Base-by-base conservation (phyloP, 2,113 vertebrate species). In the Eretmochelys imbricata region DNA sequence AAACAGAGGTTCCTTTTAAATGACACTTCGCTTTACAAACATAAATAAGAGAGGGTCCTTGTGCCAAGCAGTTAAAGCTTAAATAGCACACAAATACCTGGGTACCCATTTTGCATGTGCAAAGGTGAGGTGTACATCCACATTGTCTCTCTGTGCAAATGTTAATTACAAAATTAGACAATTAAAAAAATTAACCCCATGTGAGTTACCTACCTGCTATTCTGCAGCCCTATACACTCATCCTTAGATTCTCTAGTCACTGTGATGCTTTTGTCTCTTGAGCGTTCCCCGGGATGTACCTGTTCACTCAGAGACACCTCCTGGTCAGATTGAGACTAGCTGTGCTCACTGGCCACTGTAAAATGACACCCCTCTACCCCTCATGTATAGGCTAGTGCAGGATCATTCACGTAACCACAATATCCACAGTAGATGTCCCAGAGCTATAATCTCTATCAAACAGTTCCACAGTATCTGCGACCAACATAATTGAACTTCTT, bases 281-380 rank as follows among this genome's bases (percentile, higher is more conserved):
- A 38, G n/a, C 9, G 4, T 10, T 38, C 35, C 35, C 8, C 35
- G 3, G 17, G 19, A 22, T 69, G 65, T 17, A 19, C 35, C 65
- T 69, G 35, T 17, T 69, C 35, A 69, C 8, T 48, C 24, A 2
- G 7, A 24, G 38, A 51, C n/a, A 20, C 13, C 14, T 46, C 20
- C 7, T 0, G 3, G 65, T 82, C 72, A 46, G 10, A 27, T 1
- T 0, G 82, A 20, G 46, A 1, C 69, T 2, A 1, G 1, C 4
- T 29, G 3, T 27, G 22, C 6, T 1, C 14, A 6, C 2, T 31
- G 1, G 2, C 20, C 7, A 0, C 4, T 12, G 1, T 10, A 55
- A 51, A 24, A 46, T 9, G 0, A 20, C 31, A 8, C 10, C 76
- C 25, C 42, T 46, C 48, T 31, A 1, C 72, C 29, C 27, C 1